Evolutionary conservation across 2,113 vertebrate genomes (phyloP).

Genomic region (Bubo blakistoni): DNA sequence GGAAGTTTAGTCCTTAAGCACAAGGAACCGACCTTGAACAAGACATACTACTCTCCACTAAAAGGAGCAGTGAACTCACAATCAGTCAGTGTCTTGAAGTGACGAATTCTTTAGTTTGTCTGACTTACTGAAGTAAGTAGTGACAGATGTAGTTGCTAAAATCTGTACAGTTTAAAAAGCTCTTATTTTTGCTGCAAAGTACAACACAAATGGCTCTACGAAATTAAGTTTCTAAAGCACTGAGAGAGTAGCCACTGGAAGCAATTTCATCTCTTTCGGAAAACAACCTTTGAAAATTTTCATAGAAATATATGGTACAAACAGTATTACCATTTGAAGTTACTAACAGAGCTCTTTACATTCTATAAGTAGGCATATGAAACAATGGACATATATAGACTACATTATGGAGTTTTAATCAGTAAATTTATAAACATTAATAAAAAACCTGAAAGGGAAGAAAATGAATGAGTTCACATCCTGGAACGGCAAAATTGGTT

Average conservation of each 20-base stretch:
- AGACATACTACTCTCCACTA: not conserved
- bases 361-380: not conserved
- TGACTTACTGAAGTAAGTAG: not conserved
- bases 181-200: not conserved
- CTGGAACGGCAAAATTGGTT: not conserved
- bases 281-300: not conserved
- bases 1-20: not conserved
- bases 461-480: not conserved
- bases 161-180: not conserved
- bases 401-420: not conserved
- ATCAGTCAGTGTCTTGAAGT: not conserved
- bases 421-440: not conserved
- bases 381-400: not conserved
- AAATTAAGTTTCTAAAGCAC: not conserved
- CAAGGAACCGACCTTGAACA: not conserved
- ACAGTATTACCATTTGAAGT: not conserved
- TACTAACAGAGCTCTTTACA: not conserved
- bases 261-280: not conserved
- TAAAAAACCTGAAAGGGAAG: not conserved
- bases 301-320: not conserved
- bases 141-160: not conserved
- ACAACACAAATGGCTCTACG: not conserved
- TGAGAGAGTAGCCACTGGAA: not conserved
- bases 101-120: not conserved
- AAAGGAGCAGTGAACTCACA: not conserved